These are phyloP conservation scores for Dendrolimus pini DNA, from an alignment of 2,888 invertebrate species.

Conservation along the genomic window DNA sequence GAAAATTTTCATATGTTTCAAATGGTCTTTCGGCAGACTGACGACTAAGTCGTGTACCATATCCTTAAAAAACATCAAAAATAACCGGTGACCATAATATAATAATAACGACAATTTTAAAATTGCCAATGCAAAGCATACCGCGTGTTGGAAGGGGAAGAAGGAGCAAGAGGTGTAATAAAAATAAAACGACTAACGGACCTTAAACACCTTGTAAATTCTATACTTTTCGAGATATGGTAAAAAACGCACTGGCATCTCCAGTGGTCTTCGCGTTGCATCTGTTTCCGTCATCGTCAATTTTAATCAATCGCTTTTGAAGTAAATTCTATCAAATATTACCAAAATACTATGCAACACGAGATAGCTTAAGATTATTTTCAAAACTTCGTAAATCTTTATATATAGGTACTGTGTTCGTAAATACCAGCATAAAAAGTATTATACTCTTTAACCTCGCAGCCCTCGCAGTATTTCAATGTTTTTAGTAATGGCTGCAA, in stretches of 20 bases:
- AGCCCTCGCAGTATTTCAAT: too few species aligned
- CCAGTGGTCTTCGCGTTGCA: conserved; percentile 46
- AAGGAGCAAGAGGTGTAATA: too few species aligned
- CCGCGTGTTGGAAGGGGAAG: too few species aligned
- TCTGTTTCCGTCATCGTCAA: conserved; percentile 62
- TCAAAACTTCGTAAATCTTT: too few species aligned
- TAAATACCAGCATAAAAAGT: too few species aligned
- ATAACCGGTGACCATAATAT: not conserved
- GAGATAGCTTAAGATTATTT: too few species aligned
- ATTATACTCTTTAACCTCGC: too few species aligned
- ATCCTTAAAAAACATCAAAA: conserved; percentile 52
- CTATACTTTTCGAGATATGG: conserved; percentile 81
- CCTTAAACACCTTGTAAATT: conserved; percentile 80
- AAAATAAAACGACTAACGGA: conserved; percentile 22
- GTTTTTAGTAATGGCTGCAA: too few species aligned
- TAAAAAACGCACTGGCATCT: conserved; percentile 68
- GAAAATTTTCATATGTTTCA: conserved; percentile 78
- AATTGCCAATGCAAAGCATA: too few species aligned
- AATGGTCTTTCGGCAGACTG: conserved; percentile 78
- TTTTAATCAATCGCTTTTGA: not conserved
- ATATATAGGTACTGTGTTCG: too few species aligned
- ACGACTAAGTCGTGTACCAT: conserved; percentile 76
- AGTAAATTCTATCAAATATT: not conserved
- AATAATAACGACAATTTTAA: not conserved
- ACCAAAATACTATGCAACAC: too few species aligned